These are phyloP conservation scores for Xestoiulus laeticollis DNA, from an alignment of 2,888 invertebrate genomes.

Conservation along the genomic window DNA sequence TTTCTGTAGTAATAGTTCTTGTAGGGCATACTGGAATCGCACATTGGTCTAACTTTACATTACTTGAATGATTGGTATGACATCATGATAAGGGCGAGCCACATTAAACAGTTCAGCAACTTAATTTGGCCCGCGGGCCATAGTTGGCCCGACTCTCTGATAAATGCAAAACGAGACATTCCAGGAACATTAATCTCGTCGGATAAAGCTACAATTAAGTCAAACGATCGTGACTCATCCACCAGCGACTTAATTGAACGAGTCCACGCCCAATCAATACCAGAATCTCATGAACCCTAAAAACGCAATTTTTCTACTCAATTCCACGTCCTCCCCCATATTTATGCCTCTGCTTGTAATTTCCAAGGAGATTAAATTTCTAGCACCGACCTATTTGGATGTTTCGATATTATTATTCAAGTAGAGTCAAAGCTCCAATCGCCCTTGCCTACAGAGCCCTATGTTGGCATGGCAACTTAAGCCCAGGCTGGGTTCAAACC, in stretches of 20 bases:
- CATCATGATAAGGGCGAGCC: too few relatives aligned
- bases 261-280: neutral
- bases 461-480: constrained; percentile 9
- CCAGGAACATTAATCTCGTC: neutral
- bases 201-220: too few relatives aligned
- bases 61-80: too few relatives aligned
- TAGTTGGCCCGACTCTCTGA: too few relatives aligned
- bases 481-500: too few relatives aligned
- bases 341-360: neutral
- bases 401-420: constrained; percentile 9
- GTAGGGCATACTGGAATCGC: too few relatives aligned
- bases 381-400: neutral
- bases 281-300: neutral
- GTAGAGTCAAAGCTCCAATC: constrained; percentile 9
- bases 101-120: too few relatives aligned
- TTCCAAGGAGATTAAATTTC: neutral
- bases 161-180: neutral
- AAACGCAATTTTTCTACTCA: neutral
- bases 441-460: neutral
- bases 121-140: too few relatives aligned
- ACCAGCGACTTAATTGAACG: neutral
- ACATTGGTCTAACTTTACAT: too few relatives aligned
- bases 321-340: too few relatives aligned
- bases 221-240: neutral
- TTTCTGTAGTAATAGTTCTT: too few relatives aligned